Evolutionary conservation across 2,888 invertebrate species (phyloP), one percentile per base, ranked within the genome.

Genomic region (Nemotelus nigrinus): DNA sequence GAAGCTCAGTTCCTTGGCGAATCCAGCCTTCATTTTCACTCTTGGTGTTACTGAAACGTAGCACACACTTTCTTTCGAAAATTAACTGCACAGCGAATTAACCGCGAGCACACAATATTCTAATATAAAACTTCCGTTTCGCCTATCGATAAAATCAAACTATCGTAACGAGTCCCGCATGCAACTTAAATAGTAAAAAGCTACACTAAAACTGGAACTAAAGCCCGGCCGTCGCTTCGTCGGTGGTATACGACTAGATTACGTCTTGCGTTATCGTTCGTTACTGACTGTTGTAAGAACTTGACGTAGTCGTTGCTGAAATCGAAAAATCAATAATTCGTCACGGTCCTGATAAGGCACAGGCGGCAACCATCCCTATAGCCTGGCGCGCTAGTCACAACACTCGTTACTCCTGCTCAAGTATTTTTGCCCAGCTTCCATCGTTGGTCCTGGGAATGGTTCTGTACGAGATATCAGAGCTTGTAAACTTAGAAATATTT

Each of bases 291-390:
- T 48, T 39, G 74, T 48, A 44, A 48, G n/a, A 39, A 74, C 45
- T 48, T 47, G 63, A 74, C 74, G 74, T 63, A 39, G 39, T 50
- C 74, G n/a, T 48, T 43, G 45, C 63, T 43, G 50, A 60, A 8
- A 39, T 39, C 39, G 57, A 74, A 74, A 70, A 74, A 74, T 74
- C 74, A 74, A 74, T 74, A 74, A 60, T 41, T 70, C n/a, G 10
- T n/a, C 70, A 6, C 55, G 48, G 60, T 48, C 6, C 74, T 74
- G 74, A 74, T 74, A 74, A 74, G 74, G 60, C 44, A 70, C 25
- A 25, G 5, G 48, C 67, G 41, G 63, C 48, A 47, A 44, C 60
- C 60, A 48, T 48, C 41, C 55, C 25, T 25, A 25, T 25, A 25
- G 25, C 25, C 25, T 25, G 25, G 25, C 25, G 25, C 25, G 25